phyloP scores from a whole-genome alignment of 2,113 vertebrate genomes.

The Scophthalmus maximus region DNA sequence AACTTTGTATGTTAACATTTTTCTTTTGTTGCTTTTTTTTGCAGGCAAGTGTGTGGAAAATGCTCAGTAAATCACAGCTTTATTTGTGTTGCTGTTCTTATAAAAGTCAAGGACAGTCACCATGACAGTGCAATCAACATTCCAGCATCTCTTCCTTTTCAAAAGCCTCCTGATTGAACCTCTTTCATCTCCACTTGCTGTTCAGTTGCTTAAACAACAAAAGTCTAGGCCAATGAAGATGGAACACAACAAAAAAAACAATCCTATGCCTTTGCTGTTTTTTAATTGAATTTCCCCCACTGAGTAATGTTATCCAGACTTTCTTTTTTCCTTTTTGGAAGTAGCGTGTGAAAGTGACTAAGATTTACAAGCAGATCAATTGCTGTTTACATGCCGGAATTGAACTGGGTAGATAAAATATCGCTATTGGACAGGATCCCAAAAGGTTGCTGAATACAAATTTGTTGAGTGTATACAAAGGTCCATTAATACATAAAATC shows the following conservation, averaged over 20 bases:
- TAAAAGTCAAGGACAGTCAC: slow-evolving; percentile 42
- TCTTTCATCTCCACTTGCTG: slow-evolving; percentile 36
- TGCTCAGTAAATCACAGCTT: slow-evolving; percentile 48
- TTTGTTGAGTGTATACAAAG: slow-evolving; percentile 45
- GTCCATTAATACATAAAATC: slow-evolving; percentile 47
- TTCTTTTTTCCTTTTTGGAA: slow-evolving; percentile 27
- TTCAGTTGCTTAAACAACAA: slow-evolving; percentile 32
- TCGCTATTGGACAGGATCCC: slow-evolving; percentile 47
- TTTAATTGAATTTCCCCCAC: slow-evolving; percentile 36
- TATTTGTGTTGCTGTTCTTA: slow-evolving; percentile 36
- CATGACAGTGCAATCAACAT: slow-evolving; percentile 26
- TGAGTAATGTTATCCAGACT: slow-evolving; percentile 40
- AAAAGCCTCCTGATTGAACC: slow-evolving; percentile 3
- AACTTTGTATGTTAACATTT: not conserved
- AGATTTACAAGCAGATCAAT: slow-evolving; percentile 39
- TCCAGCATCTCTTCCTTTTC: not conserved
- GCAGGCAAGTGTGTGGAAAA: slow-evolving; percentile 23
- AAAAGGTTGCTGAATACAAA: slow-evolving; percentile 25
- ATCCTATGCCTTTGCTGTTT: slow-evolving; percentile 23
- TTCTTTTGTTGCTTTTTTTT: slow-evolving; percentile 2
- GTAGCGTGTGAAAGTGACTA: slow-evolving; percentile 56
- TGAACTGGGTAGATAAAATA: slow-evolving; percentile 46
- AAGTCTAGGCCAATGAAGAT: slow-evolving; percentile 17
- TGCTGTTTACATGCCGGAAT: slow-evolving; percentile 54
- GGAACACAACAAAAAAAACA: slow-evolving; percentile 19